Evolutionary conservation across 2,113 vertebrate species (phyloP).

Genomic region (Orthonyx spaldingii): DNA sequence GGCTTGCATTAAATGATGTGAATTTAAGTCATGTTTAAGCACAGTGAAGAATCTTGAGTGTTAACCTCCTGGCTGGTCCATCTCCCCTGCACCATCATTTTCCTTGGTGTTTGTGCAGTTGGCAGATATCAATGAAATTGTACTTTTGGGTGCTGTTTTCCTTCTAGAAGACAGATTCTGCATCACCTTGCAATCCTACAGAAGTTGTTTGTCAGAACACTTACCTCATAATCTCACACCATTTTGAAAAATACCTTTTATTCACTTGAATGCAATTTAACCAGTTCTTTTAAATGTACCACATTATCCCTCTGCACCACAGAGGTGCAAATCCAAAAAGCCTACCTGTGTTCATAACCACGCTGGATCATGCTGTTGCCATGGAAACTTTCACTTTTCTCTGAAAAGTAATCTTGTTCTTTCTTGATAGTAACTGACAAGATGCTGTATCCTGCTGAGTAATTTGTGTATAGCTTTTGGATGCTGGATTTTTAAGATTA

Average conservation of each 20-base stretch:
- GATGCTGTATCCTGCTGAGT: neutral
- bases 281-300: neutral
- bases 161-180: neutral
- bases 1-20: neutral
- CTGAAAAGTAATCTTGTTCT: neutral
- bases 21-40: neutral
- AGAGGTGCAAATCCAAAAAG: neutral
- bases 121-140: neutral
- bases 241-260: neutral
- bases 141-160: neutral
- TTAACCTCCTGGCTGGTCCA: neutral
- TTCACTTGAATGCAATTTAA: neutral
- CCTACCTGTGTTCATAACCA: neutral
- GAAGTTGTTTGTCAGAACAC: neutral
- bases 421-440: neutral
- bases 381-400: constrained; percentile 14
- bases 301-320: neutral
- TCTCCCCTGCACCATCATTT: neutral
- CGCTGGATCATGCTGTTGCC: neutral
- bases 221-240: neutral
- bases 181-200: neutral
- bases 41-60: neutral
- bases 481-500: neutral
- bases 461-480: neutral
- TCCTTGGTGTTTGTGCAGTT: neutral